Evolutionary conservation across 1,140 invertebrate genomes (phyloP).

Genomic region (Rhopalosiphum padi): DNA sequence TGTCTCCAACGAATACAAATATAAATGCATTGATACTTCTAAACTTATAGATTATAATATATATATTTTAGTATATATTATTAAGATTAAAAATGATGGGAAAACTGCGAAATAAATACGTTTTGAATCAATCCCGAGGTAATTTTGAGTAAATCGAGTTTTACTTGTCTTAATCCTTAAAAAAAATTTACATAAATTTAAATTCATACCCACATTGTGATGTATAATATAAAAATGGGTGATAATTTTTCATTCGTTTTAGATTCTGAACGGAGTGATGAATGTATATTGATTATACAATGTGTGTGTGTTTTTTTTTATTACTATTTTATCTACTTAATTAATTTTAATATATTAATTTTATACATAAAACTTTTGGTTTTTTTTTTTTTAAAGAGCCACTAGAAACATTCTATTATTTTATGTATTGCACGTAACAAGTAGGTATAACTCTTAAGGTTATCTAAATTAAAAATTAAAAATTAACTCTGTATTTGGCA

Average conservation of each 20-base stretch:
- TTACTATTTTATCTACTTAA: not conserved
- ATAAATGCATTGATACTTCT: not conserved
- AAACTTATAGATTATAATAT: not conserved
- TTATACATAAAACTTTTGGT: not conserved
- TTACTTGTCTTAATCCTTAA: not conserved
- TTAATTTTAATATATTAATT: not conserved
- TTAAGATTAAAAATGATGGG: not conserved
- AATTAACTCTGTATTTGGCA: not conserved
- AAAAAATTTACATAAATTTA: not conserved
- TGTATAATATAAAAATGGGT: not conserved
- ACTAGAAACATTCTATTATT: not conserved
- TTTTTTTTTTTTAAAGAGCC: not conserved
- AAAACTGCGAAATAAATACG: not conserved
- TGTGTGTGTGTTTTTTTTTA: not conserved
- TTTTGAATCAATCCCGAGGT: not conserved
- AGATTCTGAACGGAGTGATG: too few species aligned
- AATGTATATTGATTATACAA: too few species aligned
- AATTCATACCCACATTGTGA: not conserved
- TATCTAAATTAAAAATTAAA: not conserved
- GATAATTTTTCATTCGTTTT: not conserved
- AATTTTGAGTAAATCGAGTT: not conserved
- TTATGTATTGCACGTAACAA: not conserved
- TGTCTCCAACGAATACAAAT: not conserved
- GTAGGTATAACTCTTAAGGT: not conserved
- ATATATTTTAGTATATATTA: too few species aligned